Evolutionary conservation across 2,113 vertebrate species (phyloP).

Genomic region (Tiliqua scincoides): DNA sequence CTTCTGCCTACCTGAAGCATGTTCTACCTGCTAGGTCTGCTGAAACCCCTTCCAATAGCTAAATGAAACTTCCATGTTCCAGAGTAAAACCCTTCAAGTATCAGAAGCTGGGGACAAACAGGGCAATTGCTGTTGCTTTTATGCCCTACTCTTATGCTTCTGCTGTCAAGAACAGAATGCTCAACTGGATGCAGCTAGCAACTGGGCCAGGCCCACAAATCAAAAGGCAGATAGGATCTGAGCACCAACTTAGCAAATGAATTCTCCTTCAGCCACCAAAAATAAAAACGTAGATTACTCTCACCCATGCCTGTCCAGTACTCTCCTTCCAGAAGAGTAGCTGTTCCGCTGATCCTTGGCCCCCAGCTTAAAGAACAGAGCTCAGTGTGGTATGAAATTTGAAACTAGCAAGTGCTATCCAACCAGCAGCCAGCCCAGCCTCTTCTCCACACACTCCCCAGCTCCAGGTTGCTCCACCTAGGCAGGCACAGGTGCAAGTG

Average conservation of each 20-base stretch:
- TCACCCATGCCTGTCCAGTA: not conserved
- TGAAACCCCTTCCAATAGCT: no score
- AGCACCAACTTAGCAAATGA: not conserved
- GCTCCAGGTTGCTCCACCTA: not conserved
- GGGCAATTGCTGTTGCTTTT: no score
- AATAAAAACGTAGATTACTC: not conserved
- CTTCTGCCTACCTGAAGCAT: no score
- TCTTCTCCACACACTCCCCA: not conserved
- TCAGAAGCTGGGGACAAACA: no score
- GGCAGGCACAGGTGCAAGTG: not conserved
- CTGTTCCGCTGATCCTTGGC: not conserved
- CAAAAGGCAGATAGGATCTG: not conserved
- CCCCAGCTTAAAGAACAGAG: not conserved
- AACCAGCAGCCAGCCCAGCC: not conserved
- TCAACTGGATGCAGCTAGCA: no score
- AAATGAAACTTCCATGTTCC: no score
- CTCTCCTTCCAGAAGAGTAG: not conserved
- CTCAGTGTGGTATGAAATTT: not conserved
- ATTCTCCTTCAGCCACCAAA: not conserved
- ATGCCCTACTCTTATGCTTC: no score
- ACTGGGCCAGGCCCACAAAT: no score
- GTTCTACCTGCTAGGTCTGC: no score
- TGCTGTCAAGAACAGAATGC: no score
- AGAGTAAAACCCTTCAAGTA: no score
- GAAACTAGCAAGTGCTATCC: not conserved